Percentiles rank a stretch among this genome's conserved stretches.
Evolutionary conservation across 2,797 vertebrate genomes (phyloP).

Genomic region (Cyclopterus lumpus): DNA sequence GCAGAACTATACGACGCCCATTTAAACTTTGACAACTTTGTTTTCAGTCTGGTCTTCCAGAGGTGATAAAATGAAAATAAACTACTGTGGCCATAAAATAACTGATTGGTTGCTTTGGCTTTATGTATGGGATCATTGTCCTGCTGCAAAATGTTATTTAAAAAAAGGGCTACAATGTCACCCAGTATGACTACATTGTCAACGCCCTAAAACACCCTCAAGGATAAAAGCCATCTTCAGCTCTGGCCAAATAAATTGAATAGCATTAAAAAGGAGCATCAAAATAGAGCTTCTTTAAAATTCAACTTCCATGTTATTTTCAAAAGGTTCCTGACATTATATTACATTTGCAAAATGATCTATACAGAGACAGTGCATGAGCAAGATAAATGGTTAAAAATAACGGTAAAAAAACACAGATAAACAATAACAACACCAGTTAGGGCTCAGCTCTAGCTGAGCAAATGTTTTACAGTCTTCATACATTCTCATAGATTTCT

Average conservation of each 20-base stretch:
- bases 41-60: neutral
- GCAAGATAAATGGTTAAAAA: neutral
- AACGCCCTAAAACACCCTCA: neutral
- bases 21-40: neutral
- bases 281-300: neutral
- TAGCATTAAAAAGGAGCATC: neutral
- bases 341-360: neutral
- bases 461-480: slow-evolving; percentile 41
- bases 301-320: neutral
- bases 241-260: slow-evolving; percentile 2
- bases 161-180: neutral
- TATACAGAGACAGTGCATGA: neutral
- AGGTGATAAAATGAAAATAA: no score
- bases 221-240: neutral
- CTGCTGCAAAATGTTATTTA: neutral
- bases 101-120: neutral
- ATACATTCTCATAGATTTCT: slow-evolving; percentile 44
- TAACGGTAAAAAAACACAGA: neutral
- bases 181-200: neutral
- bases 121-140: neutral
- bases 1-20: neutral
- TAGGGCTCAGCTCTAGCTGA: slow-evolving; percentile 7
- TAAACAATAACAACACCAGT: neutral
- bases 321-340: neutral
- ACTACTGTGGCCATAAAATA: neutral